phyloP scores from a whole-genome alignment of 2,113 vertebrate species.

The Notarius lentiginosus region DNA sequence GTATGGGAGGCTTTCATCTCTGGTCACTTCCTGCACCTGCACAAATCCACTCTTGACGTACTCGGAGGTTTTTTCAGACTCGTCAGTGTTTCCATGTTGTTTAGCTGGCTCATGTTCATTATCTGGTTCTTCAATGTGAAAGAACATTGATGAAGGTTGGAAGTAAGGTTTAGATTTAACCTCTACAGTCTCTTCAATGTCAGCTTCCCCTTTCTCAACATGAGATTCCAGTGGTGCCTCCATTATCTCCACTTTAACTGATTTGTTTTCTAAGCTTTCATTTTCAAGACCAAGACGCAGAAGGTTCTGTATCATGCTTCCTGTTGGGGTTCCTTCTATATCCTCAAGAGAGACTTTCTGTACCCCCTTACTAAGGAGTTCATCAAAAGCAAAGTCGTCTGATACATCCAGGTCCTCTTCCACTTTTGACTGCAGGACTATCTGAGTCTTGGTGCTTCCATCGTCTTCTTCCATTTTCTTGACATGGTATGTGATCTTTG shows the following conservation, averaged over 20 bases:
- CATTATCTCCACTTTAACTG: slow-evolving; percentile 87
- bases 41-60: slow-evolving; percentile 56
- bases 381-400: slow-evolving; percentile 66
- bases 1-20: slow-evolving; percentile 60
- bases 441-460: slow-evolving; percentile 79
- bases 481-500: slow-evolving; percentile 78
- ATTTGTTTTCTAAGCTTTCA: slow-evolving; percentile 69
- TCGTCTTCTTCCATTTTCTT: slow-evolving; percentile 78
- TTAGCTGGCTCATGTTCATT: slow-evolving; percentile 64
- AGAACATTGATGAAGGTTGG: slow-evolving; percentile 75
- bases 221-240: slow-evolving; percentile 79
- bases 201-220: slow-evolving; percentile 69
- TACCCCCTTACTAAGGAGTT: slow-evolving; percentile 73
- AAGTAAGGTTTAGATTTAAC: slow-evolving; percentile 56
- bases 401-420: slow-evolving; percentile 80
- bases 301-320: slow-evolving; percentile 79
- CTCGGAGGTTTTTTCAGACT: slow-evolving; percentile 39
- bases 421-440: slow-evolving; percentile 82
- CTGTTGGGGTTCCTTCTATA: slow-evolving; percentile 72
- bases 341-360: slow-evolving; percentile 76
- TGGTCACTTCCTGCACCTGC: slow-evolving; percentile 61
- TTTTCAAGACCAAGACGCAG: slow-evolving; percentile 75
- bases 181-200: slow-evolving; percentile 41
- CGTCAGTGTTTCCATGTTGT: slow-evolving; percentile 51
- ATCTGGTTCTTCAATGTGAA: slow-evolving; percentile 86